Conservation (phyloP, 2,888 invertebrate species). For the Cataglyphis albicans region DNA sequence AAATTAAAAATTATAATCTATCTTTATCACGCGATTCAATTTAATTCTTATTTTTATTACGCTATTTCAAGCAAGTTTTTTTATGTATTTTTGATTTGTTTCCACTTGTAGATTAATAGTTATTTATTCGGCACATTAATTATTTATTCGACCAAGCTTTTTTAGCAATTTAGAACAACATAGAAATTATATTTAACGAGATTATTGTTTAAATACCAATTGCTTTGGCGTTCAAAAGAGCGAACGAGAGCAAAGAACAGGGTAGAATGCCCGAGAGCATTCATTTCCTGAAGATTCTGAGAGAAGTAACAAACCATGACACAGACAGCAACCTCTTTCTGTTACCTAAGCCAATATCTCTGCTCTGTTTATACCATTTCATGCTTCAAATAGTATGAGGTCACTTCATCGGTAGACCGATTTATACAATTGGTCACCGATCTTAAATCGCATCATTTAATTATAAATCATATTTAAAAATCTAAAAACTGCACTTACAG, state of each 20-base stretch:
- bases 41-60: background rate
- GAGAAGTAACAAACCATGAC: conserved; percentile 69
- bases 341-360: conserved; percentile 67
- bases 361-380: conserved; percentile 70
- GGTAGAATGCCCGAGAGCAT: background rate
- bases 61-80: background rate
- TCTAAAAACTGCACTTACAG: background rate
- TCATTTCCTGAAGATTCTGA: conserved; percentile 65
- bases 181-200: conserved; percentile 24
- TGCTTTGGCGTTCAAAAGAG: background rate
- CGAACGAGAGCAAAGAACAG: background rate
- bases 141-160: conserved; percentile 13
- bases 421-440: conserved; percentile 68
- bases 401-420: conserved; percentile 69
- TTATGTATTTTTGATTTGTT: background rate
- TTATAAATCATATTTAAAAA: conserved; percentile 3
- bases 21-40: conserved; percentile 1
- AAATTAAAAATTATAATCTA: conserved; percentile 15
- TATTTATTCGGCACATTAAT: background rate
- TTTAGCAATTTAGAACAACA: conserved; percentile 10
- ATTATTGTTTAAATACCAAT: background rate
- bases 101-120: conserved; percentile 6
- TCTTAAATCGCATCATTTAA: conserved; percentile 57
- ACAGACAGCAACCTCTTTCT: conserved; percentile 67
- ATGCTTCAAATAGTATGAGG: conserved; percentile 67